Conservation (phyloP, 1,140 invertebrate genomes). For the Drosophila repleta region DNA sequence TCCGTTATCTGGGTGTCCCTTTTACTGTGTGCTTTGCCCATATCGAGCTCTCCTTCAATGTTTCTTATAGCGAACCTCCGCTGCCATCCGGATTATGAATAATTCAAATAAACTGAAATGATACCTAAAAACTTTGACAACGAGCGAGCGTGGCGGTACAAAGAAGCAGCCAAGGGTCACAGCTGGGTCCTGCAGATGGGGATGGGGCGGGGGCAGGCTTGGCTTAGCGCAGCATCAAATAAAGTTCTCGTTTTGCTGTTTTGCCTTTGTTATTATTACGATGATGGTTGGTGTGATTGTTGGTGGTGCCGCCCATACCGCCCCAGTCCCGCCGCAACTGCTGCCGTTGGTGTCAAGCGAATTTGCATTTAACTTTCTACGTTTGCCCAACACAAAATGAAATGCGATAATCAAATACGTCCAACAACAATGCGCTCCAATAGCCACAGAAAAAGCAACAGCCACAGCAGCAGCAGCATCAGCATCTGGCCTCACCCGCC, state of each 20-base stretch:
- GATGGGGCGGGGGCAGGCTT: background rate
- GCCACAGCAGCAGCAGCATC: conserved; percentile 20
- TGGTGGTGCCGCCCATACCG: conserved; percentile 44
- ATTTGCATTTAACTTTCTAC: conserved; percentile 81
- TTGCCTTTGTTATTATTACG: conserved; percentile 71
- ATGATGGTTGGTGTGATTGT: conserved; percentile 76
- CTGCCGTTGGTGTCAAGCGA: conserved; percentile 73
- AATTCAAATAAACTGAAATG: conserved; percentile 82
- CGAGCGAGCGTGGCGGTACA: conserved; percentile 27
- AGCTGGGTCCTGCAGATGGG: conserved; percentile 5
- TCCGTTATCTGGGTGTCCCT: conserved; percentile 68
- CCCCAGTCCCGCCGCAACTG: conserved; percentile 9
- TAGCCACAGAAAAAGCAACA: too few relatives aligned
- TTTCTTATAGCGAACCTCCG: conserved; percentile 63
- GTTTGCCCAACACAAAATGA: conserved; percentile 77
- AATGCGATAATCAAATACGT: conserved; percentile 80
- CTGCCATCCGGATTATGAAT: conserved; percentile 75
- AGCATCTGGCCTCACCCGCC: conserved; percentile 23
- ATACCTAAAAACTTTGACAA: conserved; percentile 82
- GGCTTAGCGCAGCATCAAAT: conserved; percentile 65
- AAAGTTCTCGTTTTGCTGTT: conserved; percentile 57
- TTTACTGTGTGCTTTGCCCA: conserved; percentile 32
- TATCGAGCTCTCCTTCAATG: conserved; percentile 43
- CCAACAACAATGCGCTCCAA: conserved; percentile 75
- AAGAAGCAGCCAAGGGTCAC: conserved; percentile 36